These are phyloP conservation scores for Prolemur simus DNA, from an alignment of 2,113 vertebrate species.

Conservation along the genomic window DNA sequence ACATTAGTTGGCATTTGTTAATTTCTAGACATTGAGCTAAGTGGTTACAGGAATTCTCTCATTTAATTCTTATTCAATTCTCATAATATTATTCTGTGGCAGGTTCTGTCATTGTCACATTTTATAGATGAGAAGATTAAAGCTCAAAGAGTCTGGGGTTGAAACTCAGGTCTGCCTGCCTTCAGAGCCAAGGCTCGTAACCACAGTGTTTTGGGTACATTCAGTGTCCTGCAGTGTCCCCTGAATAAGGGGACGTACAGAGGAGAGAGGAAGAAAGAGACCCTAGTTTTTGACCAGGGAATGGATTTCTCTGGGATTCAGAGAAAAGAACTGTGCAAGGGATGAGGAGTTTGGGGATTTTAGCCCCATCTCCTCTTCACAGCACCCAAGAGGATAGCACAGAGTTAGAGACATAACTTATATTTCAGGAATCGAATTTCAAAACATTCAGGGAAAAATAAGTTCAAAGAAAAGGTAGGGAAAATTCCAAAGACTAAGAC, in stretches of 20 bases:
- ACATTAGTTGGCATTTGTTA: not conserved
- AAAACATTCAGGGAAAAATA: not conserved
- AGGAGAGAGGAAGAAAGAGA: not conserved
- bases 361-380: accelerated
- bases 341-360: not conserved
- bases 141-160: not conserved
- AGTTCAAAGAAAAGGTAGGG: not conserved
- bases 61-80: not conserved
- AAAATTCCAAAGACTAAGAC: not conserved
- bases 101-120: not conserved
- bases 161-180: not conserved
- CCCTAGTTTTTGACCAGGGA: not conserved
- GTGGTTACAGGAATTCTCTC: not conserved
- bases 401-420: not conserved
- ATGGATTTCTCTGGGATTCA: not conserved
- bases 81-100: not conserved
- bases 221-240: no score
- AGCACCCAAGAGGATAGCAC: not conserved
- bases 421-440: not conserved
- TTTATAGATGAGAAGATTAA: not conserved
- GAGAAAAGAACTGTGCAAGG: not conserved
- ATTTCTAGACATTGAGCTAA: not conserved
- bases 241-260: not conserved
- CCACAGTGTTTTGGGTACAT: not conserved
- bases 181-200: not conserved